Evolutionary conservation across 2,888 invertebrate genomes (phyloP).

Genomic region (Osmoderma eremita): DNA sequence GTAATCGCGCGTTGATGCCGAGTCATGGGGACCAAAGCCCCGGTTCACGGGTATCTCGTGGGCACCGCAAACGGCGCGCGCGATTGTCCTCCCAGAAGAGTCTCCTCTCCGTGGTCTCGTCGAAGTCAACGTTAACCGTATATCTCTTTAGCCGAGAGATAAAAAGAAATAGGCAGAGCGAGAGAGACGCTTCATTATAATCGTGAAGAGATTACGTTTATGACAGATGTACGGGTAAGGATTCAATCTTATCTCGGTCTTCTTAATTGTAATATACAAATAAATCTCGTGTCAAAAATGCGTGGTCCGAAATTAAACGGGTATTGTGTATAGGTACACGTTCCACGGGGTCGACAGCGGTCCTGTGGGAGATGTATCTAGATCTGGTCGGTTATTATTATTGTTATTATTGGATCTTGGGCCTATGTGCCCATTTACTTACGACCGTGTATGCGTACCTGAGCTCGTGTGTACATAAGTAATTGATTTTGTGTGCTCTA

Average conservation of each 20-base stretch:
- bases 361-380: slow-evolving; percentile 29
- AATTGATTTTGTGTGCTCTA: slow-evolving; percentile 35
- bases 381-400: slow-evolving; percentile 35
- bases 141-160: neutral
- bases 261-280: slow-evolving; percentile 50
- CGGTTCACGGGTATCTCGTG: slow-evolving; percentile 39
- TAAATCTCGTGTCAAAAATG: slow-evolving; percentile 47
- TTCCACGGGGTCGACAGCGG: slow-evolving; percentile 33
- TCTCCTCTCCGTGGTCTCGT: slow-evolving; percentile 5
- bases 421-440: neutral
- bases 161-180: neutral
- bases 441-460: neutral
- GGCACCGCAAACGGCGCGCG: slow-evolving; percentile 19
- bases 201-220: slow-evolving; percentile 50
- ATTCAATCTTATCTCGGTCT: slow-evolving; percentile 47
- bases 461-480: slow-evolving; percentile 2
- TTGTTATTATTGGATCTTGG: slow-evolving; percentile 31
- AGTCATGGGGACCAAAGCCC: slow-evolving; percentile 48
- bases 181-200: slow-evolving; percentile 46
- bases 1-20: slow-evolving; percentile 52
- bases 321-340: slow-evolving; percentile 41
- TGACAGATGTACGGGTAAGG: slow-evolving; percentile 50
- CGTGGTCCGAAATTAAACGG: slow-evolving; percentile 44
- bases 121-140: neutral
- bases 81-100: too few relatives aligned